Conservation (phyloP, 2,888 invertebrate genomes). For the Campoletis raptor region DNA sequence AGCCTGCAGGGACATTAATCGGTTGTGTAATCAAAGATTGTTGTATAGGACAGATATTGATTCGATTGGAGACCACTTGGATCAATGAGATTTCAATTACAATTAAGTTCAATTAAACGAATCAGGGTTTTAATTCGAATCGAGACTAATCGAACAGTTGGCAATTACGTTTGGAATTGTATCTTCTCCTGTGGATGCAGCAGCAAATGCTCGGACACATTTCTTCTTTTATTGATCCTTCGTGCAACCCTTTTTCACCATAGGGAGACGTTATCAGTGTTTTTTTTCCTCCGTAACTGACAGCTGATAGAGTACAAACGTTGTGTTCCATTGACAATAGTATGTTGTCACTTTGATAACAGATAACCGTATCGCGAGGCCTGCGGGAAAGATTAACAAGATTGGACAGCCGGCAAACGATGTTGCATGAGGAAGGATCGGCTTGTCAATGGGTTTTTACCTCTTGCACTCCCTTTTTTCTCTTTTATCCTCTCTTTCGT, state of each 20-base stretch:
- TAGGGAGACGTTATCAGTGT: not conserved
- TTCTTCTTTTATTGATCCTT: not conserved
- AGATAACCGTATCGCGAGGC: conserved; percentile 3
- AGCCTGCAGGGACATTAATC: not conserved
- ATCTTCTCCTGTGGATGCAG: not conserved
- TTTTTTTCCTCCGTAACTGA: not conserved
- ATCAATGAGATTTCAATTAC: not conserved
- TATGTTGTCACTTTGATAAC: conserved; percentile 3
- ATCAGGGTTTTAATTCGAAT: not conserved
- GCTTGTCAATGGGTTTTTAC: conserved; percentile 46
- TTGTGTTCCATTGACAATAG: conserved; percentile 20
- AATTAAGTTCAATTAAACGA: not conserved
- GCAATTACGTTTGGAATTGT: not conserved
- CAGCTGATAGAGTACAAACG: not conserved
- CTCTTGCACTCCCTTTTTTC: conserved; percentile 21
- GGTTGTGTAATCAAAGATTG: conserved; percentile 3
- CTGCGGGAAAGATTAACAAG: conserved; percentile 7
- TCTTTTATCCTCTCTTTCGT: conserved; percentile 24
- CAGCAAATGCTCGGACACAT: not conserved
- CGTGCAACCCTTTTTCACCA: not conserved
- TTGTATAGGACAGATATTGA: not conserved
- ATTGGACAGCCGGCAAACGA: not conserved
- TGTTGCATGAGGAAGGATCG: conserved; percentile 24
- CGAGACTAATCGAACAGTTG: not conserved
- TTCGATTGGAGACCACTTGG: not conserved